Base-by-base conservation (phyloP, 92 coral and sea anemone genomes). In the Anthopleura xanthogrammica region DNA sequence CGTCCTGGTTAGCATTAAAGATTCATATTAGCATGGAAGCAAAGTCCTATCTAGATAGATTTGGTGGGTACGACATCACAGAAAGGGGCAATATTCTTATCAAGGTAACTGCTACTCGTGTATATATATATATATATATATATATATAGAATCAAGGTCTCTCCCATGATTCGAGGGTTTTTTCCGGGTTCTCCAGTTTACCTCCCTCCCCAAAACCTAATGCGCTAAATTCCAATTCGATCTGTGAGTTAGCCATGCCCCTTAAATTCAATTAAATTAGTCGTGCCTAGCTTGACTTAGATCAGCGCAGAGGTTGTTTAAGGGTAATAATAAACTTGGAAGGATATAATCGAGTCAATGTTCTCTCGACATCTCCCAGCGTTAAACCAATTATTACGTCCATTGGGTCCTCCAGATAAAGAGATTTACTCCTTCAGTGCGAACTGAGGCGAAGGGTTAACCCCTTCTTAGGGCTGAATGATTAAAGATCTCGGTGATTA, bases 1-100 rank as follows among this genome's bases (percentile, higher is more conserved):
- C 36, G 36, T 29, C 36, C 60, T 46, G 74, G 58, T 12, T 57
- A 95, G 98, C 93, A 40, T 79, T 89, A n/a, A 91, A 85, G 65
- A 95, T 95, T 77, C 98, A 95, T 83, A 83, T 95, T 52, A 95
- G 98, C 78, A 88, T 60, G 70, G 94, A 92, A 62, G 88, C 97
- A 1, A 91, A 88, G 78, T 54, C 72, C 14, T 84, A 88, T 55
- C 77, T 95, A 19, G 94, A 91, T 24, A 87, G 88, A 64, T 77
- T 91, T 57, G 95, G 92, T 16, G 95, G 90, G 16, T 95, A 91
- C 77, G 42, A 77, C 43, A 78, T 95, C 70, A 57, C 85, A 56
- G 86, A 91, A 85, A 79, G 98, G 78, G 97, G 92, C 55, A 79
- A 89, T 46, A 87, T 88, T 73, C 84, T 75, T 57, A 75, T 95